Base-by-base conservation (phyloP, 1,140 invertebrate genomes). In the Anadara kagoshimensis region DNA sequence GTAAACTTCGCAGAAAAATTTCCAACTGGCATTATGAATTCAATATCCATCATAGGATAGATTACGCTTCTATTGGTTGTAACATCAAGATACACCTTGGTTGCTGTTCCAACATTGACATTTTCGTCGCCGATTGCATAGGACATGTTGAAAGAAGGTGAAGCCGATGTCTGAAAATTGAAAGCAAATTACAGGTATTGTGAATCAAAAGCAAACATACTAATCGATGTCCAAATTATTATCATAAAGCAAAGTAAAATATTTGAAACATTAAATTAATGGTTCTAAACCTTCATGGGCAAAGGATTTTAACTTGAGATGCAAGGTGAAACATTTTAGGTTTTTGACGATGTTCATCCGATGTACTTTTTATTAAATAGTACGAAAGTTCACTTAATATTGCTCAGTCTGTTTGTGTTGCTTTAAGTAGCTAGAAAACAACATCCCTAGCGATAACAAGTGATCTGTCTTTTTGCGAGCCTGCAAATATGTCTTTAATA, bases 21-120 rank as follows among this genome's bases (percentile, higher is more conserved):
- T n/a, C 75, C 80, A 3, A 64, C 18, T 0, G 84, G 82, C 79
- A 82, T 82, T 24, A 86, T 79, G 49, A 82, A 76, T 71, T 86
- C 84, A 5, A 87, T 64, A 59, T 83, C 66, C 69, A 85, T 81
- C 24, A 75, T 67, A 24, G 68, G 58, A 67, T 83, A 85, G 1
- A 71, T 75, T 2, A 68, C 67, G 24, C 73, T 75, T 44, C 75
- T 73, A 44, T 70, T 75, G 12, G 83, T 83, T 26, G 70, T 76
- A 4, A 86, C 75, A 11, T 81, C 77, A 18, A 82, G 62, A 11
- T 78, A 54, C 16, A 83, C 61, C 7, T 78, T 76, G 4, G 67
- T 74, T 0, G 78, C 69, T 12, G 70, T 51, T 0, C 78, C 78
- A 0, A 84, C 63, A 12, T 53, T 49, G 0, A 83, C 72, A 18